Conservation (phyloP, 1,140 invertebrate genomes). For the Pseudomyrmex sp. region DNA sequence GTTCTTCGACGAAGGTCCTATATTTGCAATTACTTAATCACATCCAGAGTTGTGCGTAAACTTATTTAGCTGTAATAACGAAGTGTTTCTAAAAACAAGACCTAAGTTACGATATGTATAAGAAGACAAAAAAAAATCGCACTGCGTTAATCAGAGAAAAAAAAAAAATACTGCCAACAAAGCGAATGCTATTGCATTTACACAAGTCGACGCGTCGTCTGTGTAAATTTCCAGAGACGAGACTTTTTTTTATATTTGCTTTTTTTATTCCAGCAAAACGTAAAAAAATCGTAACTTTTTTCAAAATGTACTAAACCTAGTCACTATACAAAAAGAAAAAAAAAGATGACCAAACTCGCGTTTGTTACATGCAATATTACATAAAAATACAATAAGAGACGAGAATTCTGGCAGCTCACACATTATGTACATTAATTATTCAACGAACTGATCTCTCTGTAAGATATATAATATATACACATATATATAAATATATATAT, state of each 20-base stretch:
- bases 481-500: constrained; percentile 29
- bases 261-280: constrained; percentile 75
- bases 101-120: constrained; percentile 61
- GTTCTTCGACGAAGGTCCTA: constrained; percentile 60
- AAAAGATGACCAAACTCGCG: constrained; percentile 72
- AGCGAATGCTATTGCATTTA: constrained; percentile 81
- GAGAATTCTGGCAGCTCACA: constrained; percentile 69
- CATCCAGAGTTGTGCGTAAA: constrained; percentile 56
- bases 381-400: constrained; percentile 45
- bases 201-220: constrained; percentile 73
- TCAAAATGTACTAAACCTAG: constrained; percentile 79
- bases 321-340: constrained; percentile 76
- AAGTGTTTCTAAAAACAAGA: constrained; percentile 56
- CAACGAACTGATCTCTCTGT: constrained; percentile 56
- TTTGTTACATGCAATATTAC: constrained; percentile 29
- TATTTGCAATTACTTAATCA: constrained; percentile 71
- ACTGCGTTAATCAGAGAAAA: constrained; percentile 64
- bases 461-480: constrained; percentile 28
- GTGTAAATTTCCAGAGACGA: constrained; percentile 72
- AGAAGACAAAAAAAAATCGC: constrained; percentile 47
- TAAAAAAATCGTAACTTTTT: constrained; percentile 69
- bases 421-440: constrained; percentile 51
- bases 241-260: constrained; percentile 77
- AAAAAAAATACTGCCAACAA: constrained; percentile 80
- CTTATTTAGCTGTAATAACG: constrained; percentile 63